phyloP scores from a whole-genome alignment of 2,797 vertebrate species.

The Vireo griseus region DNA sequence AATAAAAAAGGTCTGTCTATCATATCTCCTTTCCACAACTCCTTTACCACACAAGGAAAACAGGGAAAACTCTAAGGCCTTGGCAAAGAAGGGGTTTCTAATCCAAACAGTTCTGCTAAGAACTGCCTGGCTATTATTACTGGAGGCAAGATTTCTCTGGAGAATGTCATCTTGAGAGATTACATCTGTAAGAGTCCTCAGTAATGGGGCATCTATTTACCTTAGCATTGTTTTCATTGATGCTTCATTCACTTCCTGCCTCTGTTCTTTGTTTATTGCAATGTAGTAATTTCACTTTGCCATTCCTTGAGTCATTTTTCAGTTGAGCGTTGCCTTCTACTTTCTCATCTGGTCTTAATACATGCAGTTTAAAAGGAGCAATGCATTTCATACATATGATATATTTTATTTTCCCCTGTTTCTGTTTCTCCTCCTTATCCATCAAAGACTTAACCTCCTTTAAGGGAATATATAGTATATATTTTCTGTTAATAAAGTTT shows the following conservation, averaged over 20 bases:
- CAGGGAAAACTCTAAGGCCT: neutral
- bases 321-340: neutral
- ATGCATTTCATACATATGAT: accelerated
- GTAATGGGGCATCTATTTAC: neutral
- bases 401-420: neutral
- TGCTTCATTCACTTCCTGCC: neutral
- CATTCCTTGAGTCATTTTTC: neutral
- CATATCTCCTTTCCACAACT: neutral
- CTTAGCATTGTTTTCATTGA: slow-evolving; percentile 5
- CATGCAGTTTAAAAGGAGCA: neutral
- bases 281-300: neutral
- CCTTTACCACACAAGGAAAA: neutral
- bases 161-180: neutral
- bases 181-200: neutral
- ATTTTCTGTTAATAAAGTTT: neutral
- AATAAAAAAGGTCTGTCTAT: neutral
- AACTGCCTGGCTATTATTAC: neutral
- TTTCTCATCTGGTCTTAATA: neutral
- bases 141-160: neutral
- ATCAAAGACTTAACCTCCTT: neutral
- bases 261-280: neutral
- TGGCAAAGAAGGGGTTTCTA: neutral
- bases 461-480: neutral
- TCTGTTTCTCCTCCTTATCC: neutral
- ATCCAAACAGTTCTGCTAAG: neutral